Conservation (phyloP, 2,113 vertebrate species). For the Struthidea cinerea region DNA sequence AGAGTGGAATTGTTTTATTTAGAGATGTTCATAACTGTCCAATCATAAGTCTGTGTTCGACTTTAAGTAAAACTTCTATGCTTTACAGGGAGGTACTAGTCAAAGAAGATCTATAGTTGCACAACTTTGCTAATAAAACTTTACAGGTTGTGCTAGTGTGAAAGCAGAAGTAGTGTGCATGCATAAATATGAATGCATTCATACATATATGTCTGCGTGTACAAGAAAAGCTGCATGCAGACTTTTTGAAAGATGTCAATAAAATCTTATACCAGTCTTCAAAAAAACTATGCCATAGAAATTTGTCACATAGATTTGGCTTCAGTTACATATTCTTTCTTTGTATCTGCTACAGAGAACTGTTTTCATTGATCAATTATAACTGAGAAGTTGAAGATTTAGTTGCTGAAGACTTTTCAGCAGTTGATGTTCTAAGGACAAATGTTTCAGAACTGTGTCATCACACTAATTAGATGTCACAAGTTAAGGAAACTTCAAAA, state of each 20-base stretch:
- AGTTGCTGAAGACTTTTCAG: background rate
- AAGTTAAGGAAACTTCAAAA: background rate
- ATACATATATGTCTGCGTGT: background rate
- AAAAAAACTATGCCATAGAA: background rate
- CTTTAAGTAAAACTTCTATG: background rate
- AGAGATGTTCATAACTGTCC: background rate
- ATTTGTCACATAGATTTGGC: background rate
- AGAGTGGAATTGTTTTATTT: background rate
- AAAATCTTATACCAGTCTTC: background rate
- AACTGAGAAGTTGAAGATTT: background rate
- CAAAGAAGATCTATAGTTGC: background rate
- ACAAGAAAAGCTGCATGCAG: background rate
- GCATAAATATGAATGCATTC: background rate
- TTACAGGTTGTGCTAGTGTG: background rate
- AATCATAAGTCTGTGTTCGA: background rate
- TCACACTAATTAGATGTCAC: background rate
- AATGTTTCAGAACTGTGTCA: background rate
- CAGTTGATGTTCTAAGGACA: background rate
- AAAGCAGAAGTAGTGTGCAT: background rate
- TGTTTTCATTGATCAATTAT: background rate
- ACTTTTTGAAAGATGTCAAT: background rate
- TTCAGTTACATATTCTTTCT: background rate
- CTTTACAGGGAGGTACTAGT: background rate
- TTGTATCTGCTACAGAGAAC: background rate
- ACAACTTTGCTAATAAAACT: background rate